Evolutionary conservation across 1,140 invertebrate genomes (phyloP).

Genomic region (Oryzaephilus surinamensis): DNA sequence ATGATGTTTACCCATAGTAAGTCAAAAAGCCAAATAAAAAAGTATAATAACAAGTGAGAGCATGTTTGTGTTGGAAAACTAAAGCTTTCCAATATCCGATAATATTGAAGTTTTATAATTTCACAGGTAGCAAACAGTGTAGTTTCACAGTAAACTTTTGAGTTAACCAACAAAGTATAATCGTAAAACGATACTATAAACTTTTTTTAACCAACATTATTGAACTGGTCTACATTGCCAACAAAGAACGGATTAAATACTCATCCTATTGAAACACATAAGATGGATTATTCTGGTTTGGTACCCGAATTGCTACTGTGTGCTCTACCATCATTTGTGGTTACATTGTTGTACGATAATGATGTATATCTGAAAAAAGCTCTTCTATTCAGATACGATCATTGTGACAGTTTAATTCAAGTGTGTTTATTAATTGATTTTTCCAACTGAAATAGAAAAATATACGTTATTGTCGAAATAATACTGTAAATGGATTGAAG

Average conservation of each 20-base stretch:
- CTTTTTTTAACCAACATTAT: too few species aligned
- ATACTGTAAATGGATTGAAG: too few species aligned
- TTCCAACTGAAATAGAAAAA: too few species aligned
- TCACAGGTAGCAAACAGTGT: slow-evolving; percentile 13
- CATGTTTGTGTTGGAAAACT: slow-evolving; percentile 16
- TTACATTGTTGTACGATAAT: slow-evolving; percentile 11
- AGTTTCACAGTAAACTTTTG: slow-evolving; percentile 1
- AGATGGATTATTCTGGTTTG: slow-evolving; percentile 25
- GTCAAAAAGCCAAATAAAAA: slow-evolving; percentile 12
- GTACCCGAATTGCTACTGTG: too few species aligned
- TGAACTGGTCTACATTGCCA: slow-evolving; percentile 5
- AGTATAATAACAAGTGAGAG: too few species aligned
- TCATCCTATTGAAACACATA: slow-evolving; percentile 25
- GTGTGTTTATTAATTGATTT: too few species aligned
- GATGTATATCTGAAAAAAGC: too few species aligned
- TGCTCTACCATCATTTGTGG: slow-evolving; percentile 17
- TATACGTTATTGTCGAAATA: too few species aligned
- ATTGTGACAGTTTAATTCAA: too few species aligned
- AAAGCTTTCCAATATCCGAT: slow-evolving; percentile 18
- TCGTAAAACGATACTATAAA: too few species aligned
- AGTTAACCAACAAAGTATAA: too few species aligned
- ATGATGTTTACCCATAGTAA: slow-evolving; percentile 12
- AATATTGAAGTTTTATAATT: slow-evolving; percentile 14
- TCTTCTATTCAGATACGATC: too few species aligned
- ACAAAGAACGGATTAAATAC: slow-evolving; percentile 27